phyloP scores from a whole-genome alignment of 1,140 invertebrate genomes.

The Sarcophaga bullata region DNA sequence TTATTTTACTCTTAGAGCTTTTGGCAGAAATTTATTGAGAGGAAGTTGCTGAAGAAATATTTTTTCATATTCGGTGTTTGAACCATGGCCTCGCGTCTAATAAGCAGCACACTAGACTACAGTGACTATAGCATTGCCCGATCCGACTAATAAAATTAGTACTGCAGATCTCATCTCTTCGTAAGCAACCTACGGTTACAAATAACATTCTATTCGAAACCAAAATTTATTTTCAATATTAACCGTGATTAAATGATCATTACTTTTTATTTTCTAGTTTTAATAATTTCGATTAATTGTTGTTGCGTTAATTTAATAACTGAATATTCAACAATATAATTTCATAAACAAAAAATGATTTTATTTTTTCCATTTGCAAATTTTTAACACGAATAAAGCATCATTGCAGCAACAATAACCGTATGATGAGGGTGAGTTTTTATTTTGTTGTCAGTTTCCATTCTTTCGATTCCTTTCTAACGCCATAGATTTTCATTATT shows the following conservation, averaged over 20 bases:
- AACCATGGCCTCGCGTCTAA: too few species aligned
- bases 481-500: background rate
- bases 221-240: background rate
- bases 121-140: too few species aligned
- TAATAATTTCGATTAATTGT: too few species aligned
- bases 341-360: background rate
- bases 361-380: background rate
- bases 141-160: too few species aligned
- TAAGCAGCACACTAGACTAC: too few species aligned
- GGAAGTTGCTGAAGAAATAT: too few species aligned
- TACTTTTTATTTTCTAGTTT: background rate
- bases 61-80: too few species aligned
- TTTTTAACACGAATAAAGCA: background rate
- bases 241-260: background rate
- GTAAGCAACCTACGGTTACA: too few species aligned
- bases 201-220: too few species aligned
- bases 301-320: background rate
- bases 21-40: too few species aligned
- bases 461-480: background rate
- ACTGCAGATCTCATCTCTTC: too few species aligned
- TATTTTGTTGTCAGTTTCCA: background rate
- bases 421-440: slow-evolving; percentile 30
- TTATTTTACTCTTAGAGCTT: too few species aligned
- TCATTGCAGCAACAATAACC: slow-evolving; percentile 18
- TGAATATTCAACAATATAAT: background rate